Evolutionary conservation across 2,888 invertebrate genomes (phyloP).

Genomic region (Aspidiotus destructor): DNA sequence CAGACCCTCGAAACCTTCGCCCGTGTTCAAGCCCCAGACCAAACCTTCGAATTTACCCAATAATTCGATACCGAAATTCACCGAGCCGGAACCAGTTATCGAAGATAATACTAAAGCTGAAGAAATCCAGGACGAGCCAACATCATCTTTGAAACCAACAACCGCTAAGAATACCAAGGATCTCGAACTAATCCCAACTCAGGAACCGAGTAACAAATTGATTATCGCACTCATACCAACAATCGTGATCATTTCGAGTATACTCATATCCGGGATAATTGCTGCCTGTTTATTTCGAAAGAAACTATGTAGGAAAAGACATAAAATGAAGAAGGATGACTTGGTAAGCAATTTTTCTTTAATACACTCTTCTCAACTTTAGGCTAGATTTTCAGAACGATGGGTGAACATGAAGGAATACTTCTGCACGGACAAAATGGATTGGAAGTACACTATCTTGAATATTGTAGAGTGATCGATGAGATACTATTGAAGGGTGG

Average conservation of each 20-base stretch:
- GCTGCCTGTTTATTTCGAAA: constrained; percentile 58
- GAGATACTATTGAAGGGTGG: too few relatives aligned
- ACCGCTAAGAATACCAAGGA: constrained; percentile 3
- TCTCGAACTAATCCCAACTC: not conserved
- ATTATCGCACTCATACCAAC: constrained; percentile 15
- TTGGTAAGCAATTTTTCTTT: constrained; percentile 30
- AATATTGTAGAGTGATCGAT: too few relatives aligned
- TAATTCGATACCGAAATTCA: not conserved
- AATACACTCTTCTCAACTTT: too few relatives aligned
- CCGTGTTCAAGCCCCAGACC: not conserved
- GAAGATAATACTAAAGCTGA: not conserved
- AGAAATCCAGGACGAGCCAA: not conserved
- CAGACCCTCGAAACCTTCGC: constrained; percentile 52
- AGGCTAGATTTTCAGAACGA: too few relatives aligned
- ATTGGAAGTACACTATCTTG: too few relatives aligned
- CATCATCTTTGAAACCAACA: not conserved
- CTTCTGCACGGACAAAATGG: too few relatives aligned
- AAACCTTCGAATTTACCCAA: too few relatives aligned
- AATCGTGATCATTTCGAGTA: constrained; percentile 55
- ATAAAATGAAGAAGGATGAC: constrained; percentile 35
- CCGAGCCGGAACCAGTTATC: not conserved
- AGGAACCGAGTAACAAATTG: constrained; percentile 8
- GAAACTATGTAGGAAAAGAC: constrained; percentile 50
- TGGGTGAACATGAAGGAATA: too few relatives aligned
- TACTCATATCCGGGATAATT: constrained; percentile 56